Evolutionary conservation across 2,797 vertebrate genomes (phyloP).

Genomic region (Chiloscyllium punctatum): DNA sequence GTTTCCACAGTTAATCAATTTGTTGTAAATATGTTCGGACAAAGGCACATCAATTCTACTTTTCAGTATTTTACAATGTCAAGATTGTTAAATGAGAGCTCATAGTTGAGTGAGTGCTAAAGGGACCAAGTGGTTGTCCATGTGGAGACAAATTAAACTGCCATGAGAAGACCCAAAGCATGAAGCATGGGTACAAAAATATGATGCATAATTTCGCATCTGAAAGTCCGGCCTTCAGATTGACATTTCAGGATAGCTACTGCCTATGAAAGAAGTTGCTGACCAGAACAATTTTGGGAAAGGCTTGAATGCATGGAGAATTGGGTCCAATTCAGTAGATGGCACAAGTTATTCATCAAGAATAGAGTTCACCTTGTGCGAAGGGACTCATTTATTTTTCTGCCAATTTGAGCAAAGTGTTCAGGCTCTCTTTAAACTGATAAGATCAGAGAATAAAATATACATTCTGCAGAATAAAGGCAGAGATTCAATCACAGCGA

Average conservation of each 20-base stretch:
- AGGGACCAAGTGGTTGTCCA: not conserved
- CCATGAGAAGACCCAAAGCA: not conserved
- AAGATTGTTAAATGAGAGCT: not conserved
- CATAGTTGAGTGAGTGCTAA: not conserved
- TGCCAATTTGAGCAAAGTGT: not conserved
- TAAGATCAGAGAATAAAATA: constrained; percentile 1
- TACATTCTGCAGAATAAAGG: not conserved
- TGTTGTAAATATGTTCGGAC: not conserved
- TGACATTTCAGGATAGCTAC: not conserved
- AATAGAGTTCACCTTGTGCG: not conserved
- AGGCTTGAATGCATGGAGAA: not conserved
- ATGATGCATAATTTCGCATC: not conserved
- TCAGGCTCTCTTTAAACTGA: not conserved
- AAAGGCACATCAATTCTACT: not conserved
- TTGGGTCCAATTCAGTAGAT: not conserved
- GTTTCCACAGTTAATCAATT: not conserved
- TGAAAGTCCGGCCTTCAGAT: not conserved
- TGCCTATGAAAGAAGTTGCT: constrained; percentile 19
- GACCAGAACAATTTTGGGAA: not conserved
- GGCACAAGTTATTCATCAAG: not conserved
- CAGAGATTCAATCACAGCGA: not conserved
- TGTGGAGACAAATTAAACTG: not conserved
- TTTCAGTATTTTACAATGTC: not conserved
- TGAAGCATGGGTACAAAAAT: not conserved
- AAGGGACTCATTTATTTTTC: constrained; percentile 16